These are phyloP conservation scores for Neolamprologus falcicula DNA, from an alignment of 2,113 vertebrate genomes.

Conservation along the genomic window DNA sequence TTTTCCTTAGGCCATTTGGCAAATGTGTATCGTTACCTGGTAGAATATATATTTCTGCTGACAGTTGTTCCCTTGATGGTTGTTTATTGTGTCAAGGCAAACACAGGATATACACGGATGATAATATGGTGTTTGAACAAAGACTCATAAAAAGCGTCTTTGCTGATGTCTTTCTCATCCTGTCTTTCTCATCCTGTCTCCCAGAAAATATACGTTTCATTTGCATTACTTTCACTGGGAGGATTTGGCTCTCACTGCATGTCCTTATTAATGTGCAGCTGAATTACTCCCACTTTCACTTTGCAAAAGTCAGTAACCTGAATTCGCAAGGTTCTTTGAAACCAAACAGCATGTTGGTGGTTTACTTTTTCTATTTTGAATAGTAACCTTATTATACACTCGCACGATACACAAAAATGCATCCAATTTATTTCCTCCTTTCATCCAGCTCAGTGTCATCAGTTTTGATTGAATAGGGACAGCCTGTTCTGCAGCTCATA, in stretches of 20 bases:
- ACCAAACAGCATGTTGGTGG: background rate
- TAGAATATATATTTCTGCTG: conserved; percentile 8
- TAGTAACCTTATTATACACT: background rate
- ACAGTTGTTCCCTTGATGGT: conserved; percentile 23
- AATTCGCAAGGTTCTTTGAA: conserved; percentile 7
- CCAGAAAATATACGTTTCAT: conserved; percentile 15
- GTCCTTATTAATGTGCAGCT: conserved; percentile 4
- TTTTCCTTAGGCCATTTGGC: conserved; percentile 10
- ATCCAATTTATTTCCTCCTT: background rate
- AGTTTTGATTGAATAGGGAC: conserved; percentile 23
- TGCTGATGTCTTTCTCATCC: background rate
- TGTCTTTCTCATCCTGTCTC: conserved; percentile 5
- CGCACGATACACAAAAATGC: background rate
- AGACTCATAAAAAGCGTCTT: conserved; percentile 21
- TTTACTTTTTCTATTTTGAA: background rate
- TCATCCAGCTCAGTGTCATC: background rate
- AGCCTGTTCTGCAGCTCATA: conserved; percentile 36
- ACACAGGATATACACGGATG: background rate
- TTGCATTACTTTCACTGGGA: conserved; percentile 16
- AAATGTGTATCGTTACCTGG: conserved; percentile 27
- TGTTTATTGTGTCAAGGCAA: conserved; percentile 13
- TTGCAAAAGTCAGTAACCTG: conserved; percentile 8
- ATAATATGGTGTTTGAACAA: conserved; percentile 11
- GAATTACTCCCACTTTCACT: conserved; percentile 18
- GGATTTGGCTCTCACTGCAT: background rate